A percentile compares a stretch with the other conserved stretches of the same genome.
These are phyloP conservation scores for Agelastica alni DNA, from an alignment of 2,888 invertebrate species.

Conservation along the genomic window DNA sequence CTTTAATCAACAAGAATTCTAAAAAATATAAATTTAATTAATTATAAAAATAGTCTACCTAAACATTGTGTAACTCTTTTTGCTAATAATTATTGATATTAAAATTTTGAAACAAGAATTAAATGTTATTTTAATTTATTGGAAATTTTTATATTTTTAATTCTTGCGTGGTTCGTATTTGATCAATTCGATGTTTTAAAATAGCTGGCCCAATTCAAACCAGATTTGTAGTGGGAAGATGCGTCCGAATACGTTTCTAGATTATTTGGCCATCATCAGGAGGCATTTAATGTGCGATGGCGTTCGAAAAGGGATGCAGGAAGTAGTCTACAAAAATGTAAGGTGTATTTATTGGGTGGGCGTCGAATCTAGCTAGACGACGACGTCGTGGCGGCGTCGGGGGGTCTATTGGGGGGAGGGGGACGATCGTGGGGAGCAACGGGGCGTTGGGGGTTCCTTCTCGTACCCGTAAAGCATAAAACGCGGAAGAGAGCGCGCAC, in stretches of 20 bases:
- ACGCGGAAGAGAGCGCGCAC: slow-evolving; percentile 22
- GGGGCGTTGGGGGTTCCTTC: slow-evolving; percentile 12
- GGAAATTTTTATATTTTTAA: no score
- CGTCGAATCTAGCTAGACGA: slow-evolving; percentile 41
- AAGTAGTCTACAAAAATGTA: slow-evolving; percentile 35
- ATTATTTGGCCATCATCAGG: not conserved
- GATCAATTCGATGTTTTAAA: no score
- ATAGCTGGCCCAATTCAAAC: no score
- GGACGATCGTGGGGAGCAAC: slow-evolving; percentile 12
- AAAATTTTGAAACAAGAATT: no score
- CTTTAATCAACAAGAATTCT: no score
- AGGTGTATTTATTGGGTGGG: slow-evolving; percentile 52
- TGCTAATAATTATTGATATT: no score
- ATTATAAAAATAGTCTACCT: no score
- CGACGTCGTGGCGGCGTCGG: slow-evolving; percentile 31
- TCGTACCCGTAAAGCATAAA: slow-evolving; percentile 28
- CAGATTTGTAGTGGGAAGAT: no score
- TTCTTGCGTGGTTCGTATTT: no score
- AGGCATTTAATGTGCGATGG: slow-evolving; percentile 8
- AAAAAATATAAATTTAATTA: no score
- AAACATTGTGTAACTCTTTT: no score
- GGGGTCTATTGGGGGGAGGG: slow-evolving; percentile 29
- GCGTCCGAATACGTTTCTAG: not conserved
- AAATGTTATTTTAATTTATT: no score
- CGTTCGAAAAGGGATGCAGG: slow-evolving; percentile 20